Base-by-base conservation (phyloP, 2,797 vertebrate genomes). In the Acanthurus lineatus region DNA sequence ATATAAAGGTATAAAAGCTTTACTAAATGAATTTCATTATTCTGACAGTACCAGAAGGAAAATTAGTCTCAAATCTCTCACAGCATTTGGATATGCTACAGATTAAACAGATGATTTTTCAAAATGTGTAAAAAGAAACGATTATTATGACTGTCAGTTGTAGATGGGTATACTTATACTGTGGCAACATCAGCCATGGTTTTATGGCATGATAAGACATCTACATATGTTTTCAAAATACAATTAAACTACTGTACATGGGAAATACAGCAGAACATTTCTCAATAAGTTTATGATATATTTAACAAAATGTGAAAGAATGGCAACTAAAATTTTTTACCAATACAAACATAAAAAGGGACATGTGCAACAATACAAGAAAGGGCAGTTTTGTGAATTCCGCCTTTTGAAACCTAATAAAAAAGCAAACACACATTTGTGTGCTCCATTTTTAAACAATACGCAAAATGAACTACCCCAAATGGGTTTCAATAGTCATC, bases 1-100 rank as follows among this genome's bases (percentile, higher is more conserved):
- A 74, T 32, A 65, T 17, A 35, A 49, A 75, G 56, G 56, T 89
- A 84, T 61, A 81, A 88, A 90, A 81, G 3, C 57, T 59, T 60
- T 17, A 65, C 15, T 16, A 54, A 67, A 64, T 56, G 1, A 67
- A 69, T 35, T 6, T 10, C 25, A 60, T 64, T 17, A 66, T 73
- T 38, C 20, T 45, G 45, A 80, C 51, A 75, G 66, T 78, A 77
- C 51, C n/a, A 73, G 20, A 66, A 69, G 8, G 73, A n/a, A 1
- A 70, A 5, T 42, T 17, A 16, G 28, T 70, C 6, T 51, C 70
- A 51, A 70, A 40, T 9, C 5, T 63, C 19, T 66, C 9, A 82
- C 76, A 85, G 82, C 72, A 85, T 81, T 77, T 17, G 0, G 49
- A 86, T 84, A 60, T 62, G 58, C 0, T 44, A 62, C 25, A 72